Evolutionary conservation across 2,888 invertebrate species (phyloP), one percentile per base, ranked within the genome.

Genomic region (Chirona hameri): DNA sequence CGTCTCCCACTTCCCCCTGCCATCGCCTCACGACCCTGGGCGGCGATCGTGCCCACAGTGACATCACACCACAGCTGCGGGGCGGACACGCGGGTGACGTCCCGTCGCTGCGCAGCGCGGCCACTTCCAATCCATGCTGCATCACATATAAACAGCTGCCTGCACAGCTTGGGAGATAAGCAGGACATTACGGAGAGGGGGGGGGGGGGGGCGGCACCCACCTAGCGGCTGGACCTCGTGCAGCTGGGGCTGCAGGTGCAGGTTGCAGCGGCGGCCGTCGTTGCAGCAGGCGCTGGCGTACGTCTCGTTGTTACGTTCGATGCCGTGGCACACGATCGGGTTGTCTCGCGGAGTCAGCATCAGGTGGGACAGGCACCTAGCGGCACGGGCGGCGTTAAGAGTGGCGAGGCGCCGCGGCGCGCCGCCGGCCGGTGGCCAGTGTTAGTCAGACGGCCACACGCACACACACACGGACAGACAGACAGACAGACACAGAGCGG

Each of bases 231-330:
- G 76, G 7, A 31, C 39, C 76, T 21, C 39, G 76, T 76, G 24
- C 76, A 76, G 76, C 76, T 76, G 76, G 24, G 76, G 76, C n/a
- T 21, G 7, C 76, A 76, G 76, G 2, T 12, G 21, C 21, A 24
- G 21, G 76, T 76, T 76, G 76, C 76, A 76, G 39, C 3, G 24
- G 76, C 24, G 39, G 39, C 9, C 24, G 46, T 76, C 76, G 31
- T 18, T 76, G 76, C 76, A 76, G 76, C 76, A 76, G 24, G 76
- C 76, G 76, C 76, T 76, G 21, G 76, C 76, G 76, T 76, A 76
- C 76, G 76, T 76, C 76, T 15, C 46, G 46, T 76, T 76, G 76
- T 76, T 76, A 46, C 39, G 15, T 1, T 12, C 39, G 76, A 76
- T 76, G 76, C 24, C 76, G 46, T 76, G 76, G 76, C 76, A 76